Conservation (phyloP, 2,797 vertebrate species). For the Fistularia commersonii region DNA sequence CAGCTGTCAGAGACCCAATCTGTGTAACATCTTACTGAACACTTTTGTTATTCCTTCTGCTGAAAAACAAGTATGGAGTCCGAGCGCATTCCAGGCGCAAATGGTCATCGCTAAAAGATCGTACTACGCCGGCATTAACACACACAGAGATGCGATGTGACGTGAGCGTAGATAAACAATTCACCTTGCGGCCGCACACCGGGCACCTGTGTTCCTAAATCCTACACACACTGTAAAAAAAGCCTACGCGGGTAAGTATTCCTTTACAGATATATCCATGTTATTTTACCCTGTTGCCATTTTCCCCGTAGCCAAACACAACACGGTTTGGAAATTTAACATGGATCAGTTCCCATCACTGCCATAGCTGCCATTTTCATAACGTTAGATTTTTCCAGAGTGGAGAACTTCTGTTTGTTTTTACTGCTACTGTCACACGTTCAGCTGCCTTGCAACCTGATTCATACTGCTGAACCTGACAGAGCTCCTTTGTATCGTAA, state of each 20-base stretch:
- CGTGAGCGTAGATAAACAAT: constrained; percentile 2
- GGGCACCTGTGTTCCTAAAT: constrained; percentile 42
- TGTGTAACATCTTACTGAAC: too few species aligned
- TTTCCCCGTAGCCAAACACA: constrained; percentile 53
- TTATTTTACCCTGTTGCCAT: constrained; percentile 65
- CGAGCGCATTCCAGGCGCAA: too few species aligned
- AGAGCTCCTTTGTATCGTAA: constrained; percentile 62
- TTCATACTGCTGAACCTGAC: constrained; percentile 50
- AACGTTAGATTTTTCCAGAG: constrained; percentile 66
- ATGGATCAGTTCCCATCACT: constrained; percentile 66
- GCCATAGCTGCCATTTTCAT: constrained; percentile 67
- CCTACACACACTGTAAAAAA: constrained; percentile 33
- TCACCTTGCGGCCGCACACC: constrained; percentile 27
- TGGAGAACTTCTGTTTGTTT: constrained; percentile 70
- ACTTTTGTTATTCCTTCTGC: too few species aligned
- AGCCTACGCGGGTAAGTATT: constrained; percentile 33
- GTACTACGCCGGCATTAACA: neutral
- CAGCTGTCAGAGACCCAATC: too few species aligned
- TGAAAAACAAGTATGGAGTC: too few species aligned
- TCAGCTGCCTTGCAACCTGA: constrained; percentile 52
- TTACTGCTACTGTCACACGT: constrained; percentile 69
- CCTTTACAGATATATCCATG: constrained; percentile 56
- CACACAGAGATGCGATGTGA: constrained; percentile 1
- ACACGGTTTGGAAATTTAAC: constrained; percentile 68
- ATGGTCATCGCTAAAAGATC: too few species aligned